A percentile compares a stretch with the other conserved stretches of the same genome.
phyloP scores from a whole-genome alignment of 2,888 invertebrate species.

The Campopleginae sp. region DNA sequence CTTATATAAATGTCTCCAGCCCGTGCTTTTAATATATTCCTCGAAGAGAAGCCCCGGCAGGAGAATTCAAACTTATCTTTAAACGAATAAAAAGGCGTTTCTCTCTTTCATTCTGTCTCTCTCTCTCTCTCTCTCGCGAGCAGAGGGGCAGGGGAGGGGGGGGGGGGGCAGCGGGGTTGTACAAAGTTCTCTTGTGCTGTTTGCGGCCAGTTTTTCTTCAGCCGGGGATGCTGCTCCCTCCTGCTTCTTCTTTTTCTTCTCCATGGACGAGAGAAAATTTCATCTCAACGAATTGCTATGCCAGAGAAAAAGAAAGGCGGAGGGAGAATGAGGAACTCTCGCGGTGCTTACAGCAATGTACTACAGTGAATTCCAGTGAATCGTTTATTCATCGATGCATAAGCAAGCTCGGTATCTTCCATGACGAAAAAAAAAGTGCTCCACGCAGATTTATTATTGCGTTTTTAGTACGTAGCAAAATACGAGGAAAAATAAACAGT shows the following conservation, averaged over 20 bases:
- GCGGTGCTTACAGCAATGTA: slow-evolving; percentile 37
- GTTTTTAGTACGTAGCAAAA: slow-evolving; percentile 41
- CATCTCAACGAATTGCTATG: slow-evolving; percentile 35
- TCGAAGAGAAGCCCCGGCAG: slow-evolving; percentile 39
- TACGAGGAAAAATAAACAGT: slow-evolving; percentile 20
- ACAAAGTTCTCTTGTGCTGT: slow-evolving; percentile 22
- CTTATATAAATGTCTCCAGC: slow-evolving; percentile 63
- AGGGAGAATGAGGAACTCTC: slow-evolving; percentile 14
- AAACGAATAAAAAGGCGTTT: slow-evolving; percentile 49
- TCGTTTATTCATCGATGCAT: slow-evolving; percentile 62
- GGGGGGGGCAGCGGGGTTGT: not conserved
- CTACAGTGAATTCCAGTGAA: slow-evolving; percentile 27
- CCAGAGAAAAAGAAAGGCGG: not conserved
- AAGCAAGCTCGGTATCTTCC: slow-evolving; percentile 19
- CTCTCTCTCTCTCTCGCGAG: no score
- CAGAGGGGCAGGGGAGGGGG: no score
- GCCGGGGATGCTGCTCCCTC: not conserved
- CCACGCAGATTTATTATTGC: slow-evolving; percentile 58
- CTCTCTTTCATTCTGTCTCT: slow-evolving; percentile 7
- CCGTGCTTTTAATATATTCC: slow-evolving; percentile 50
- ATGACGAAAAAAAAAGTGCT: not conserved
- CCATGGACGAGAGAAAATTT: slow-evolving; percentile 36
- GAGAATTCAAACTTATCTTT: slow-evolving; percentile 53
- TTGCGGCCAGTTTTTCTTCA: slow-evolving; percentile 6
- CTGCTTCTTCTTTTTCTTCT: slow-evolving; percentile 7